Evolutionary conservation across 2,888 invertebrate genomes (phyloP), one percentile per base, ranked within the genome.

Genomic region (Phlogophora meticulosa): DNA sequence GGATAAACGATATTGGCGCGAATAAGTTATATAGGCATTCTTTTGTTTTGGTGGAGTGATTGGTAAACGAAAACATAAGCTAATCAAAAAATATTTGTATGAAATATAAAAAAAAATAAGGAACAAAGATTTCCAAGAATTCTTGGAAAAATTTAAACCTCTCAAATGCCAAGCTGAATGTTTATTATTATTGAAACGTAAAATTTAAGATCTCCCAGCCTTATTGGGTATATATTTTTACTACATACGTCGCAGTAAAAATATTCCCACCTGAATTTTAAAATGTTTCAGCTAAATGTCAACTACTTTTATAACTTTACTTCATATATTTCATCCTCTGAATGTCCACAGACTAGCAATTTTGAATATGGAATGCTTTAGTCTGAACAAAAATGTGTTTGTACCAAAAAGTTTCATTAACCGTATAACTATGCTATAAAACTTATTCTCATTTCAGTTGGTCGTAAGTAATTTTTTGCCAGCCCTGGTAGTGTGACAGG

Each of bases 331-430:
- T 42, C 15, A 38, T 32, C 15, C 28, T 4, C n/a, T 15, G 34
- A 72, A 62, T 49, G 20, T 48, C 34, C 48, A 43, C 36, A 38
- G 36, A 49, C 72, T 62, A 62, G 42, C 42, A 43, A 67, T 63
- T 63, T 48, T 36, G 72, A 62, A 67, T 63, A 72, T 67, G 64
- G 73, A 72, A 72, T 51, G 63, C 32, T 68, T 72, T 63, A 34
- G 17, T 46, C 9, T 11, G 15, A 49, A 49, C 28, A 61, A 38
- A 28, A 72, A 68, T 68, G 22, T 68, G 42, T n/a, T 13, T n/a
- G 36, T 13, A 7, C 5, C n/a, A 45, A 43, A 60, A 38, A 62
- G 17, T 38, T 72, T 52, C 20, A 17, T 72, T n/a, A 28, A n/a
- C 10, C 13, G 22, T 36, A 20, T 15, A n/a, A 28, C 28, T 28